phyloP scores from a whole-genome alignment of 2,888 invertebrate genomes.

The Prenolepis imparis region DNA sequence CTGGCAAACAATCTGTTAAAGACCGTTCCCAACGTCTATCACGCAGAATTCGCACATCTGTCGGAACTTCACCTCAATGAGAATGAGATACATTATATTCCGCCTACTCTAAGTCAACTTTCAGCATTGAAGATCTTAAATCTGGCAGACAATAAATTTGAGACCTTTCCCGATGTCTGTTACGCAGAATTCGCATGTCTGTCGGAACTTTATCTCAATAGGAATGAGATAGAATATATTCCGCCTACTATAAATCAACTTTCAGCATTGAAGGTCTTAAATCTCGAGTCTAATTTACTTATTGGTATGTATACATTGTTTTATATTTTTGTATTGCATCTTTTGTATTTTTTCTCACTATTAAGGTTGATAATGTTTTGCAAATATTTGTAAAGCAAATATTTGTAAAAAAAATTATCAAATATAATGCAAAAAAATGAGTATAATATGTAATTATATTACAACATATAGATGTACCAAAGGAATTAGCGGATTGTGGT shows the following conservation, averaged over 20 bases:
- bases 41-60: no score
- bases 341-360: not conserved
- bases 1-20: constrained; percentile 89
- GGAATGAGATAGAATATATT: no score
- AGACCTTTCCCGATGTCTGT: no score
- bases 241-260: no score
- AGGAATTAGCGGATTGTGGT: constrained; percentile 89
- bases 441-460: constrained; percentile 74
- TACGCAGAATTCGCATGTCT: no score
- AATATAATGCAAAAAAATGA: constrained; percentile 77
- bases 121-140: no score
- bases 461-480: constrained; percentile 88
- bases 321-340: constrained; percentile 19
- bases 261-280: constrained; percentile 86
- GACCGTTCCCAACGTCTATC: constrained; percentile 87
- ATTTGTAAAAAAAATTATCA: constrained; percentile 82
- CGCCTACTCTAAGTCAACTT: no score
- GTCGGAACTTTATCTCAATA: no score
- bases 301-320: constrained; percentile 77
- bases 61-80: no score
- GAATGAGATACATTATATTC: no score
- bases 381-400: not conserved
- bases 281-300: constrained; percentile 91
- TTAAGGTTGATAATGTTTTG: not conserved
- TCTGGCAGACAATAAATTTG: no score